Conservation (phyloP, 2,113 vertebrate species). For the Strigops habroptila region DNA sequence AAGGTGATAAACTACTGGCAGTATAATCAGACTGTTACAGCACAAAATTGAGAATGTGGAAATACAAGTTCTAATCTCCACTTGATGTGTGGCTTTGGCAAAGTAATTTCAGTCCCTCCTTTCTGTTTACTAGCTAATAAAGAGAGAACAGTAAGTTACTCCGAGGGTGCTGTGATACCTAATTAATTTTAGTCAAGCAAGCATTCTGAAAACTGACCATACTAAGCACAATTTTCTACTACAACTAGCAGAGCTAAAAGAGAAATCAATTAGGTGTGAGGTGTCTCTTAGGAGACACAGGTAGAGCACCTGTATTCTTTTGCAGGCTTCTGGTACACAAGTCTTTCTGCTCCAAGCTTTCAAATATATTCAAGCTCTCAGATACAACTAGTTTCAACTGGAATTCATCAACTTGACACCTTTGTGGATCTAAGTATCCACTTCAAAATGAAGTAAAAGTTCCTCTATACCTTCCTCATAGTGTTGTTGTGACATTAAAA, state of each 20-base stretch:
- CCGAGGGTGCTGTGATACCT: not conserved
- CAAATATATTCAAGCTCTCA: not conserved
- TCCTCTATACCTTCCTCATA: not conserved
- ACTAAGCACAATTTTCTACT: conserved; percentile 10
- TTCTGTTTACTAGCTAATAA: conserved; percentile 42
- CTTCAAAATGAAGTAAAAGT: not conserved
- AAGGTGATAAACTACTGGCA: conserved; percentile 34
- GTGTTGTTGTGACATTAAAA: not conserved
- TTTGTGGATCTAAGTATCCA: not conserved
- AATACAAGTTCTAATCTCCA: conserved; percentile 35
- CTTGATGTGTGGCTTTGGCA: not conserved
- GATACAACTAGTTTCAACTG: not conserved
- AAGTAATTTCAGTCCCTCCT: conserved; percentile 35
- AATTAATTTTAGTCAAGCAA: conserved; percentile 37
- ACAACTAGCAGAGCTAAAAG: not conserved
- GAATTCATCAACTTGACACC: not conserved
- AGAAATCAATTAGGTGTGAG: not conserved
- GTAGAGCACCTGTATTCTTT: not conserved
- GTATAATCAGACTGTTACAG: conserved; percentile 35
- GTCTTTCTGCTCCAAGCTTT: not conserved
- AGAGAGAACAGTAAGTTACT: conserved; percentile 17
- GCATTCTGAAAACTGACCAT: conserved; percentile 5
- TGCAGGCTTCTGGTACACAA: not conserved
- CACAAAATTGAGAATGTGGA: conserved; percentile 20
- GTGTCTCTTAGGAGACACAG: not conserved